Percentiles rank a stretch among this genome's conserved stretches.
Evolutionary conservation across 2,113 vertebrate genomes (phyloP).

Genomic region (Macaca nemestrina): DNA sequence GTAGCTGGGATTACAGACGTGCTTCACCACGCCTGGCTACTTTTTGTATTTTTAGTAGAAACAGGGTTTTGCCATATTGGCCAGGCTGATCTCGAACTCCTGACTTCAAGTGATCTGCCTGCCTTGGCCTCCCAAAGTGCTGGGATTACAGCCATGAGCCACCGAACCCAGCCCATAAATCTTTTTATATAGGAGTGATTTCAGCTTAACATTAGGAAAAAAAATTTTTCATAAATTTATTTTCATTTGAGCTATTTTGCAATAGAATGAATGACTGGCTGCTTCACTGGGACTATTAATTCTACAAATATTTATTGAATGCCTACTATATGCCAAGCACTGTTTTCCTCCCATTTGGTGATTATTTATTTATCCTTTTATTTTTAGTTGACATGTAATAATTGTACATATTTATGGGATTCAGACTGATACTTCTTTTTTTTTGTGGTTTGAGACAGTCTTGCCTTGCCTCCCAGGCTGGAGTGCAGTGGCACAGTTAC

Average conservation of each 20-base stretch:
- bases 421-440: not conserved
- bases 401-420: not conserved
- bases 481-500: too few species aligned
- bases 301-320: not conserved
- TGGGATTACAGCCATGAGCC: not conserved
- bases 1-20: not conserved
- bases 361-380: not conserved
- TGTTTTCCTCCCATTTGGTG: not conserved
- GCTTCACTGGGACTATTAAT: not conserved
- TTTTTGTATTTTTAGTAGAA: not conserved
- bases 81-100: not conserved
- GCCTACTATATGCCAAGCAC: not conserved
- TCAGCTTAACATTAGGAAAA: too few species aligned
- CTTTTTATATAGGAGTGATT: not conserved
- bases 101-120: not conserved
- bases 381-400: not conserved
- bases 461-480: too few species aligned
- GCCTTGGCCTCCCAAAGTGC: not conserved
- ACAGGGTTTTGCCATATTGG: not conserved
- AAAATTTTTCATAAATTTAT: too few species aligned
- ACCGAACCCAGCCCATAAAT: not conserved
- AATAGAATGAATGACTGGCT: not conserved
- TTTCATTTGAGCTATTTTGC: too few species aligned
- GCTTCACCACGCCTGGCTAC: not conserved
- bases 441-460: too few species aligned